These are phyloP conservation scores for Aplocera efformata DNA, from an alignment of 2,888 invertebrate genomes.

Conservation along the genomic window DNA sequence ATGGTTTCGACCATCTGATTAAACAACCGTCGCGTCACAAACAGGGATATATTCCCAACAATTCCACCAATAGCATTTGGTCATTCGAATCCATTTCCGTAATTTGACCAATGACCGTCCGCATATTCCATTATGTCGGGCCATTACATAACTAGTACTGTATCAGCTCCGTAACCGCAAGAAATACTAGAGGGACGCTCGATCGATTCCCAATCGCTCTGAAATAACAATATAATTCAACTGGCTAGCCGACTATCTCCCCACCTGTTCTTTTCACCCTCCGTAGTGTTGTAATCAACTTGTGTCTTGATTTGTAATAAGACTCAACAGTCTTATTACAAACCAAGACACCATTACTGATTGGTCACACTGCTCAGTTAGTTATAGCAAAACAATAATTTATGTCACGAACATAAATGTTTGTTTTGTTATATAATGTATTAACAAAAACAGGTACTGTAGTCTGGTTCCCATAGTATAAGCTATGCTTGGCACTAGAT, in stretches of 20 bases:
- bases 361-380: no score
- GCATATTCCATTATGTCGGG: conserved; percentile 16
- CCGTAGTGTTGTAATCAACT: background rate
- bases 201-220: conserved; percentile 40
- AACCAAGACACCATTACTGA: no score
- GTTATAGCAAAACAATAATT: no score
- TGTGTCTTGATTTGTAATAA: background rate
- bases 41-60: conserved; percentile 4
- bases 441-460: no score
- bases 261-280: conserved; percentile 25
- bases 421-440: no score
- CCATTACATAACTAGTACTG: conserved; percentile 15
- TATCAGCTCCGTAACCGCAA: conserved; percentile 28
- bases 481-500: no score
- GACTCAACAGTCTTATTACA: background rate
- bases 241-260: conserved; percentile 34
- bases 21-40: conserved; percentile 7
- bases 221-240: conserved; percentile 50
- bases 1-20: background rate
- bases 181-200: conserved; percentile 27
- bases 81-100: conserved; percentile 9
- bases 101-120: conserved; percentile 14
- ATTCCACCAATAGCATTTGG: conserved; percentile 13
- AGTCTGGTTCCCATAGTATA: no score
- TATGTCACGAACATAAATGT: no score